Conservation (phyloP, 2,797 vertebrate species). For the Trachops cirrhosus region DNA sequence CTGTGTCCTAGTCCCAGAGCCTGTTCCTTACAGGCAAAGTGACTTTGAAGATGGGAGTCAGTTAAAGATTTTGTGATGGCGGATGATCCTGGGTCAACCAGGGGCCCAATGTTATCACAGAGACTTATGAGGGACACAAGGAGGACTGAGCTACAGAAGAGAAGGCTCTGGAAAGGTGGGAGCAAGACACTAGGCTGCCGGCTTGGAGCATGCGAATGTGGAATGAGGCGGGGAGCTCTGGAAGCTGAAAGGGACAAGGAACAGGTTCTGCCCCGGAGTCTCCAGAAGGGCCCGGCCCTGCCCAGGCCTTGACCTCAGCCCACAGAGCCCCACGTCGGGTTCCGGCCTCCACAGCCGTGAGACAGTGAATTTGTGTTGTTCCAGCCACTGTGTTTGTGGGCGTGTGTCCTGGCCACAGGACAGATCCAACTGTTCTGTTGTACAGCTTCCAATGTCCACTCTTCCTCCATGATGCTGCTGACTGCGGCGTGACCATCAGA, state of each 20-base stretch:
- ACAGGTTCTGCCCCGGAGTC: no score
- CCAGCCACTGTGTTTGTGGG: not conserved
- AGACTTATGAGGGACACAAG: not conserved
- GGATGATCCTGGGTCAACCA: not conserved
- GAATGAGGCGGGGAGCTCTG: not conserved
- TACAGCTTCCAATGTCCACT: no score
- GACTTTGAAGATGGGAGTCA: not conserved
- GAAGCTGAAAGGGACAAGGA: not conserved
- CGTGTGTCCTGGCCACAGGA: not conserved
- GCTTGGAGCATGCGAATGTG: not conserved
- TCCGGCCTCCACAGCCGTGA: not conserved
- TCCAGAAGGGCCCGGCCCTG: not conserved
- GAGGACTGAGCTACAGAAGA: not conserved
- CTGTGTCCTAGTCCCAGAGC: not conserved
- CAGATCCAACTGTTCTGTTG: fast-evolving
- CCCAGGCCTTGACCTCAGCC: fast-evolving
- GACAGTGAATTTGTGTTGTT: not conserved
- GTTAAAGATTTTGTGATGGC: not conserved
- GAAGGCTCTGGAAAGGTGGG: not conserved
- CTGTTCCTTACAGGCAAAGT: not conserved
- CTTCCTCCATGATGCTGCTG: not conserved
- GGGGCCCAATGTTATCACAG: not conserved
- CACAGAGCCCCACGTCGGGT: fast-evolving
- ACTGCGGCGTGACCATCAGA: fast-evolving
- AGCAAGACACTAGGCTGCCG: not conserved